phyloP scores from a whole-genome alignment of 2,113 vertebrate species.

The Clarias macrocephalus region DNA sequence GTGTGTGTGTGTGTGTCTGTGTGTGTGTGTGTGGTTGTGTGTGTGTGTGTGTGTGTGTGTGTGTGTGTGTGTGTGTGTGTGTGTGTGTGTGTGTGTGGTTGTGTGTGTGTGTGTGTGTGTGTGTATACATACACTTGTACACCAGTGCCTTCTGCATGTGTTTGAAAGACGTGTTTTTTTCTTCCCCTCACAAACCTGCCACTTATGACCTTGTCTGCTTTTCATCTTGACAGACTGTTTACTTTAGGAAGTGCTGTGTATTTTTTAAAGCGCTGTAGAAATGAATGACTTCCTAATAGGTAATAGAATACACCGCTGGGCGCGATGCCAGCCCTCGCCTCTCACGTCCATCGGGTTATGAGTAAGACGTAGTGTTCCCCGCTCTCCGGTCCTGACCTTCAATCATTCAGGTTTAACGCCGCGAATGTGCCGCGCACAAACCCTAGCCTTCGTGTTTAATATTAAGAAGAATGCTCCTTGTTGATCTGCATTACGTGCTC shows the following conservation, averaged over 20 bases:
- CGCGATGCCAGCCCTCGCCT: conserved; percentile 43
- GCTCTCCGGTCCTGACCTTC: conserved; percentile 10
- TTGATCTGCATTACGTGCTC: background rate
- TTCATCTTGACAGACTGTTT: conserved; percentile 40
- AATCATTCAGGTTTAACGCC: conserved; percentile 20
- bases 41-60: background rate
- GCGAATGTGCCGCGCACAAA: background rate
- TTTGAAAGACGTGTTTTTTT: conserved; percentile 4
- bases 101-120: conserved; percentile 30
- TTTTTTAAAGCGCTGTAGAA: conserved; percentile 49
- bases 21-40: background rate
- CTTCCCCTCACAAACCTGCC: background rate
- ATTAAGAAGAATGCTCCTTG: conserved; percentile 16
- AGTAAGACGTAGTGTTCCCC: conserved; percentile 20
- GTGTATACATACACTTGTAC: conserved; percentile 1
- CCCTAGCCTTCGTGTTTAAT: conserved; percentile 6
- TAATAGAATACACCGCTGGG: conserved; percentile 58
- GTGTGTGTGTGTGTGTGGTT: conserved; percentile 31
- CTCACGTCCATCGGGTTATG: background rate
- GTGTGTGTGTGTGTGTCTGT: conserved; percentile 29
- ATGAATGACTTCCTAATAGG: conserved; percentile 52
- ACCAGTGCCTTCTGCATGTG: conserved; percentile 23
- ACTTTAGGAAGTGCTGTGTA: conserved; percentile 45
- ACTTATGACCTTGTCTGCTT: conserved; percentile 43
- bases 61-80: conserved; percentile 39